Conservation (phyloP, 2,797 vertebrate species). For the Kryptolebias ocellatus region DNA sequence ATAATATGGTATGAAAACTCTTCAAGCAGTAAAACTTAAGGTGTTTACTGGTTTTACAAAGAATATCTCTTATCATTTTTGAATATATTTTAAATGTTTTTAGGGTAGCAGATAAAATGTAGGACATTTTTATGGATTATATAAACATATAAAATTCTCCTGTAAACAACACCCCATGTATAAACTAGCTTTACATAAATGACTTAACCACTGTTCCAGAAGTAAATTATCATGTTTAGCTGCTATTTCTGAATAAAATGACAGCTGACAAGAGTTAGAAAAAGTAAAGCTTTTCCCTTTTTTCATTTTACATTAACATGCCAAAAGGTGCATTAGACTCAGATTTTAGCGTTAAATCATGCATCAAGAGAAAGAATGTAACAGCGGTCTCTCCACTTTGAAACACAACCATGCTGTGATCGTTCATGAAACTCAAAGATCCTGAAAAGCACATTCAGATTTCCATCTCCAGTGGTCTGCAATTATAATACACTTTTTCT, state of each 20-base stretch:
- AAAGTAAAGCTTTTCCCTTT: constrained; percentile 10
- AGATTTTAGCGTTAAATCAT: constrained; percentile 7
- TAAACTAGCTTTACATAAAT: constrained; percentile 10
- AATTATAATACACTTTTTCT: constrained; percentile 9
- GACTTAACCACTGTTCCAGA: neutral
- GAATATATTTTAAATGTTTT: neutral
- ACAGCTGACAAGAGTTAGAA: neutral
- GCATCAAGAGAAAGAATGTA: constrained; percentile 5
- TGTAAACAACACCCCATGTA: neutral
- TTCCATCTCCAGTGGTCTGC: constrained; percentile 1
- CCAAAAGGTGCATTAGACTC: constrained; percentile 23
- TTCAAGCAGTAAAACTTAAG: too few relatives aligned
- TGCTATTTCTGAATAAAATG: constrained; percentile 2
- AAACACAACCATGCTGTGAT: constrained; percentile 7
- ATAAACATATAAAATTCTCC: neutral
- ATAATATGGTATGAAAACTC: too few relatives aligned
- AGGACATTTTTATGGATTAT: neutral
- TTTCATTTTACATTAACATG: constrained; percentile 15
- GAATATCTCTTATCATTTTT: too few relatives aligned
- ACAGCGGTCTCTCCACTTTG: neutral
- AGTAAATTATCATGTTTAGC: constrained; percentile 9
- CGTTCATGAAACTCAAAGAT: constrained; percentile 11
- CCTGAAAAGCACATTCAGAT: constrained; percentile 17
- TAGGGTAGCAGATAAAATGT: neutral
- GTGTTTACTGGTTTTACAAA: neutral